Evolutionary conservation across 1,140 invertebrate genomes (phyloP), one percentile per base, ranked within the genome.

Genomic region (Drosophila yakuba): DNA sequence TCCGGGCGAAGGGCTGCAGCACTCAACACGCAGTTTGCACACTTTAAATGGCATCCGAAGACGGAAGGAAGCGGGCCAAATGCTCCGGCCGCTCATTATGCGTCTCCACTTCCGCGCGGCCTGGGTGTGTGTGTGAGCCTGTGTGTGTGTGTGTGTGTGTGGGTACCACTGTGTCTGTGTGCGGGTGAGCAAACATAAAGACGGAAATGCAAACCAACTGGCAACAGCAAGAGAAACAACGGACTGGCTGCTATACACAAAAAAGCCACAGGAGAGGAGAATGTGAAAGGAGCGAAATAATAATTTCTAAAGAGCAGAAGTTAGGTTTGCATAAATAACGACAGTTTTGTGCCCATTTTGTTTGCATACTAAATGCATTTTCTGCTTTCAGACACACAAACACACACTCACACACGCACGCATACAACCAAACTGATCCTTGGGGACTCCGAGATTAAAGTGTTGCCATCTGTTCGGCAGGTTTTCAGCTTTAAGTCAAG

Each of bases 271-370:
- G 43, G 59, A 43, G 41, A 61, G 60, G 68, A 58, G 23, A 78
- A 81, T 58, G 66, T 51, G 44, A 66, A 82, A 73, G 72, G 69
- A 78, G 74, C 61, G 57, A 83, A 82, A 86, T 89, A 88, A 88
- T 88, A 89, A 89, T 88, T 88, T 88, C 76, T 80, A 88, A 89
- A 88, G 84, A 77, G 83, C 73, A 80, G 80, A 89, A 89, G 84
- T 84, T 89, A 77, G 62, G 80, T 89, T 88, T 88, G 83, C 83
- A 88, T 88, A 89, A 88, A 80, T 80, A 88, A 88, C 80, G 76
- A 44, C 76, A 89, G 71, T 89, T 83, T 73, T 88, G 84, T 77
- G 74, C 84, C 62, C 73, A 57, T 88, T 89, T 76, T 83, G 62
- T 81, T 81, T 73, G 75, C 79, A 86, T 82, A 63, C 69, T 58